These are phyloP conservation scores for Scophthalmus maximus DNA, from an alignment of 2,113 vertebrate species.

Conservation along the genomic window DNA sequence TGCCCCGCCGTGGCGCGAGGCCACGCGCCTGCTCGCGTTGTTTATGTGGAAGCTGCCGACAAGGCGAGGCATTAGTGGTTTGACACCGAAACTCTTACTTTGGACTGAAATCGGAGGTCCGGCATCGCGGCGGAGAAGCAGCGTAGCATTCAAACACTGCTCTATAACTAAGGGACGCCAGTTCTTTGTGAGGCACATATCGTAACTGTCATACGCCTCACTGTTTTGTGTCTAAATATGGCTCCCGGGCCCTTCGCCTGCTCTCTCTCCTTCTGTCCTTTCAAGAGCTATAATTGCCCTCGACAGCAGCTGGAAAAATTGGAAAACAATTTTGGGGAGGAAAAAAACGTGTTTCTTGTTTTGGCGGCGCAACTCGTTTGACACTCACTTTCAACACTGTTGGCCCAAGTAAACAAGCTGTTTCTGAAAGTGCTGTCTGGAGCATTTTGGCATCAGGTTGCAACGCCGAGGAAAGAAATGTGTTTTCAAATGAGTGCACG, in stretches of 20 bases:
- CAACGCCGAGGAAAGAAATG: background rate
- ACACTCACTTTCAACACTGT: slow-evolving; percentile 15
- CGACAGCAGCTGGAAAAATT: slow-evolving; percentile 44
- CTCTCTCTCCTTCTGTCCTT: slow-evolving; percentile 29
- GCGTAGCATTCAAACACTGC: background rate
- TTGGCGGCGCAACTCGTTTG: slow-evolving; percentile 35
- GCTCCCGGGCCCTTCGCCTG: slow-evolving; percentile 29
- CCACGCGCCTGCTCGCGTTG: slow-evolving; percentile 51
- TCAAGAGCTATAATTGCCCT: slow-evolving; percentile 38
- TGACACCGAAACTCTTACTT: slow-evolving; percentile 24
- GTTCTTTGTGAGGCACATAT: slow-evolving; percentile 13
- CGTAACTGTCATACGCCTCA: background rate
- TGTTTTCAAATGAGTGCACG: background rate
- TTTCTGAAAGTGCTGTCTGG: slow-evolving; percentile 12
- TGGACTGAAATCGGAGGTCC: slow-evolving; percentile 17
- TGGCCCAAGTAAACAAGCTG: slow-evolving; percentile 25
- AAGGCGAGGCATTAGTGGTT: slow-evolving; percentile 32
- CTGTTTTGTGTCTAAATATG: slow-evolving; percentile 49
- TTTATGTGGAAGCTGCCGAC: slow-evolving; percentile 56
- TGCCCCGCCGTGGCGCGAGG: slow-evolving; percentile 36
- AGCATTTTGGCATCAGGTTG: slow-evolving; percentile 26
- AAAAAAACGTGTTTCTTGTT: slow-evolving; percentile 9
- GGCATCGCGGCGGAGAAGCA: background rate
- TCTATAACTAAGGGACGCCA: slow-evolving; percentile 17
- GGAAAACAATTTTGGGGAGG: slow-evolving; percentile 25